Base-by-base conservation (phyloP, 2,797 vertebrate genomes). In the Podargus strigoides region DNA sequence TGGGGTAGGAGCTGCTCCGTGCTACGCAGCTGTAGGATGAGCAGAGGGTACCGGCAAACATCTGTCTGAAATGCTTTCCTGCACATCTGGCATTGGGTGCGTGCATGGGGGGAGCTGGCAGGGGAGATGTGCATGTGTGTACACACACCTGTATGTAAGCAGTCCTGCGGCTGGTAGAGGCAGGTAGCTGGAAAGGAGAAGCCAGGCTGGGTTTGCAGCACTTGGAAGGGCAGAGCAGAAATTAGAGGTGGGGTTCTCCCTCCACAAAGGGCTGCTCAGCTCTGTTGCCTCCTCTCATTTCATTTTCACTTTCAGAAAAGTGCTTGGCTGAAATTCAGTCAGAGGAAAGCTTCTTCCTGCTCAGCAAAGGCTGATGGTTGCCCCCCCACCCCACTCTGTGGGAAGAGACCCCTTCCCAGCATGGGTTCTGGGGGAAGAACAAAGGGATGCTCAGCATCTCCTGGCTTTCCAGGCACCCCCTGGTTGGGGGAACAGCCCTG, bases 91-190 rank as follows among this genome's bases (percentile, higher is more conserved):
- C 18, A 2, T 2, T 10, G 70, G 3, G 19, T 6, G 50, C 5
- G 1, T 2, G 50, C 5, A 1, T 2, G 37, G 9, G 30, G 64
- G 28, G 23, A 30, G 76, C 42, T 47, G 2, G 15, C 37, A 14
- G 39, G 4, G 1, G 60, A 12, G 44, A 21, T 1, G 36, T 15
- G 47, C 8, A 0, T 30, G 13, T 22, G 70, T 11, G 4, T 17
- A 10, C 3, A 6, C 4, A 0, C 10, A 11, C 7, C 15, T 20
- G 47, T 14, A 0, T 6, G 18, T 41, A 5, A 63, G 9, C 34
- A 4, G 6, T 22, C 0, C 47, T 23, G 64, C 47, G 1, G 18
- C 10, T 18, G 6, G 1, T 3, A 27, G 26, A 21, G 22, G 28
- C 28, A 24, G 36, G 46, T 6, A 26, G 44, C 3, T 1, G 46